phyloP scores from a whole-genome alignment of 2,113 vertebrate species.

The Petaurus breviceps region DNA sequence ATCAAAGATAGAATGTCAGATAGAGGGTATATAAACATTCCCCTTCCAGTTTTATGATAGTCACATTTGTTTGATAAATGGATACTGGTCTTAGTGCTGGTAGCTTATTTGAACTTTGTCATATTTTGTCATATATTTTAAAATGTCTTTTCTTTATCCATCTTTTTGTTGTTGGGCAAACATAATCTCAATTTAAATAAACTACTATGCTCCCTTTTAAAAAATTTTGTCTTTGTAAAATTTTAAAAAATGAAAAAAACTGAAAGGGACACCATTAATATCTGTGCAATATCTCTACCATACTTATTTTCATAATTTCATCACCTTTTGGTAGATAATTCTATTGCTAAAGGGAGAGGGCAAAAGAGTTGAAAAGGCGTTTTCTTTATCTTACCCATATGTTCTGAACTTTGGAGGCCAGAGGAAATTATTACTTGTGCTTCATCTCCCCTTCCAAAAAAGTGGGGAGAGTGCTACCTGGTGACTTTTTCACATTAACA shows the following conservation, averaged over 20 bases:
- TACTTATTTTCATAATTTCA: not conserved
- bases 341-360: not conserved
- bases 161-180: conserved; percentile 28
- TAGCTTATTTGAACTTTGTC: conserved; percentile 31
- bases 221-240: not conserved
- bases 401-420: not conserved
- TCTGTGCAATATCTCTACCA: not conserved
- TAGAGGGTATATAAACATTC: not conserved
- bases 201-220: not conserved
- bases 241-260: not conserved
- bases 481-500: no score
- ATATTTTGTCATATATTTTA: conserved; percentile 28
- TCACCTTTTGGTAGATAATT: not conserved
- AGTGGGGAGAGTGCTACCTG: no score
- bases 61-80: not conserved
- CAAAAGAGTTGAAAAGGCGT: not conserved
- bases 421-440: not conserved
- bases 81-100: conserved; percentile 40
- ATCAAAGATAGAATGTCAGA: not conserved
- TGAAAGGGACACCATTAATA: not conserved
- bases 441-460: not conserved
- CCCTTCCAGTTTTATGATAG: not conserved
- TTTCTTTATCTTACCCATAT: not conserved
- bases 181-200: conserved; percentile 41
- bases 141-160: conserved; percentile 27